Base-by-base conservation (phyloP, 2,797 vertebrate genomes). In the Sternotherus odoratus region DNA sequence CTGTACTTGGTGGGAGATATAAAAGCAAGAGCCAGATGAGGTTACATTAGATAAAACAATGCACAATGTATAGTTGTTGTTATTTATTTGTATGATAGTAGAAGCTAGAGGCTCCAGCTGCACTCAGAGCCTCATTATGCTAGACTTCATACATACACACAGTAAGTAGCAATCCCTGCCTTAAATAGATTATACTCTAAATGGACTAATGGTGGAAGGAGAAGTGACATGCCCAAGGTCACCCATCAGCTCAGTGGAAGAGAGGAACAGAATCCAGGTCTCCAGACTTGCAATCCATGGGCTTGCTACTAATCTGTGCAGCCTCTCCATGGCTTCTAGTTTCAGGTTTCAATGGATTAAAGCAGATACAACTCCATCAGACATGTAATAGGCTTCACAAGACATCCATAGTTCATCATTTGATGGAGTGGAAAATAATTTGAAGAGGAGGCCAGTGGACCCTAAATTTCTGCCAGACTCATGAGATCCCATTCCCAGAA, bases 351-450 rank as follows among this genome's bases (percentile, higher is more conserved):
- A 72, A 63, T 4, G 79, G 56, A 83, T 83, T 36, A 77, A 83
- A 11, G 6, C 21, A 11, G n/a, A 36, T 21, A 66, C 36, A 66
- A 23, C 63, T 9, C n/a, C n/a, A 28, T 13, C 2, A 0, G 0
- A 3, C 0, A 5, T 0, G 1, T 10, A 66, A 50, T 30, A 80
- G 39, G 1, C 90, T 84, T 83, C 83, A 79, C 46, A 30, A 21
- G 33, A 3, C 2, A 2, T 23, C 50, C 0, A 0, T 3, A 46
- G 69, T 49, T 90, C 79, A 39, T 9, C 0, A 0, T 0, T 0
- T 51, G 85, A 49, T 66, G 36, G 66, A 66, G 79, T 63, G 50
- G 79, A 85, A 82, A 93, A 81, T 50, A 90, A 79, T 8, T 48
- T 28, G 33, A 46, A 28, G 39, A 50, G 28, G 28, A 33, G 16